Base-by-base conservation (phyloP, 2,113 vertebrate species). In the Lichenostomus cassidix region DNA sequence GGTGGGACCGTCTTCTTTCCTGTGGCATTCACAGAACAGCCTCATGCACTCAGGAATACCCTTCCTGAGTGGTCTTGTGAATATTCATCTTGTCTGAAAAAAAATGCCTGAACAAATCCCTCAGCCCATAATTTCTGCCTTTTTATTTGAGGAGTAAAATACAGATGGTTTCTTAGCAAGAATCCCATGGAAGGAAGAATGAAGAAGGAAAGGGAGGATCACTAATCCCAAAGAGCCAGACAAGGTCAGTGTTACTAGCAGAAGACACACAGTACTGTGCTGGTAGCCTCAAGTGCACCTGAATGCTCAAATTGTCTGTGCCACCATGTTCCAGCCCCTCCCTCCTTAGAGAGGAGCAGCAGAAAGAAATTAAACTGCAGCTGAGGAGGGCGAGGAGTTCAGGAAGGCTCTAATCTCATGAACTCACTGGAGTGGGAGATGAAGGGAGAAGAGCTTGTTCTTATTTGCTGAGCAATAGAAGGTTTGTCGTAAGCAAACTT, bases 391-490 rank as follows among this genome's bases (percentile, higher is more conserved):
- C 27, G 28, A 5, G 29, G 78, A 83, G 83, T 95, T 93, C 92
- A 74, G 90, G 59, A 64, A 79, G 60, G 49, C 46, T 83, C 82
- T 79, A 52, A 95, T 73, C 89, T 87, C 37, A 5, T 37, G 44
- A 90, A 91, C 70, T 87, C 0, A 0, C 28, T 37, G 70, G 12
- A 50, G 16, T 7, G 21, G 35, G 18, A 39, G 22, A 10, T 10
- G 70, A 44, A 46, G 70, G 82, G 70, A 84, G 87, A 81, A 92
- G 71, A 74, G 53, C 62, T 92, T 82, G 92, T 91, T 71, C 87
- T 68, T 33, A 49, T 47, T 56, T 89, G 75, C 91, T 76, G 82
- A 85, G 87, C 67, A 91, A 79, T 2, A 25, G 41, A 5, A 63
- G 70, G 33, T 77, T 85, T 90, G 67, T 67, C 15, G 19, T 80